phyloP scores from a whole-genome alignment of 2,888 invertebrate species.

The Scaptomyza parva region DNA sequence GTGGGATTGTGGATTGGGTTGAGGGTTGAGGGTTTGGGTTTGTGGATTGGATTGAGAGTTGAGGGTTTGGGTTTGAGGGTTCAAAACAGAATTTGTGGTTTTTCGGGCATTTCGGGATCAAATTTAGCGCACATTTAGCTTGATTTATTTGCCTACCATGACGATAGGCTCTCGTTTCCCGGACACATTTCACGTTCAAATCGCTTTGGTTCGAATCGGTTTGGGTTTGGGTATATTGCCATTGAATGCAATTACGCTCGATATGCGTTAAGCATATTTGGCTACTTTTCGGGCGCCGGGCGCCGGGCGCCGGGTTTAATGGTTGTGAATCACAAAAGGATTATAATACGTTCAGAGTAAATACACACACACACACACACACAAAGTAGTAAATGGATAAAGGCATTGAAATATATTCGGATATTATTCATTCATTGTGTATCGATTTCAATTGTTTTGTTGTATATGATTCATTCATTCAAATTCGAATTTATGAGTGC shows the following conservation, averaged over 20 bases:
- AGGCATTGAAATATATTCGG: too few relatives aligned
- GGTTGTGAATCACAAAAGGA: not conserved
- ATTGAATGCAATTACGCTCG: conserved; percentile 45
- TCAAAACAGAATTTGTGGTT: conserved; percentile 22
- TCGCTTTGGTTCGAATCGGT: not conserved
- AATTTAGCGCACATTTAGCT: conserved; percentile 62
- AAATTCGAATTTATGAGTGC: not conserved
- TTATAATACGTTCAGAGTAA: not conserved
- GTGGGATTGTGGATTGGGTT: not conserved
- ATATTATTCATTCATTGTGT: too few relatives aligned
- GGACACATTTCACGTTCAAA: too few relatives aligned
- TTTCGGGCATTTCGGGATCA: conserved; percentile 35
- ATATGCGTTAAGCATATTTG: conserved; percentile 33
- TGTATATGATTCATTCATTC: too few relatives aligned
- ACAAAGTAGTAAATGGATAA: too few relatives aligned
- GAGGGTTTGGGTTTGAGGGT: too few relatives aligned
- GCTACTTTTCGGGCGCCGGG: not conserved
- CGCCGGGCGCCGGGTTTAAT: not conserved
- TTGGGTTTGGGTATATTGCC: not conserved
- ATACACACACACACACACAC: too few relatives aligned
- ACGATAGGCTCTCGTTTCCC: not conserved
- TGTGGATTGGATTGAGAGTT: not conserved
- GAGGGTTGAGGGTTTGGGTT: too few relatives aligned
- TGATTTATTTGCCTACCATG: conserved; percentile 62
- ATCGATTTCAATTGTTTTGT: too few relatives aligned